Evolutionary conservation across 2,797 vertebrate genomes (phyloP).

Genomic region (Apodemus agrarius): DNA sequence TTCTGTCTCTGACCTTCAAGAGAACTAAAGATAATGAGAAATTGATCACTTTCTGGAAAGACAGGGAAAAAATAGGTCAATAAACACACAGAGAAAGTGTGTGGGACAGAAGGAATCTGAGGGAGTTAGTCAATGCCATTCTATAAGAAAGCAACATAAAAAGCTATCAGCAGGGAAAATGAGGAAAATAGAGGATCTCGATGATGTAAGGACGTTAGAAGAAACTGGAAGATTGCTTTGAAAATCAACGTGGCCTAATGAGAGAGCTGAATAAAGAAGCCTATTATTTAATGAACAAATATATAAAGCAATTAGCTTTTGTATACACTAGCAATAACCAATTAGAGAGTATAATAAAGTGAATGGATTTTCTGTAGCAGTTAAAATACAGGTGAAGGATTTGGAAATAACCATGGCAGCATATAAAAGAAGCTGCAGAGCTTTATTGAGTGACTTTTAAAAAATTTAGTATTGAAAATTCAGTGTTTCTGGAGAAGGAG

Average conservation of each 20-base stretch:
- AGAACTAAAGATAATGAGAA: constrained; percentile 38
- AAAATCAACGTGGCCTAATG: not conserved
- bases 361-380: constrained; percentile 33
- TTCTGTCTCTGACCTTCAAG: not conserved
- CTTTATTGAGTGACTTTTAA: constrained; percentile 13
- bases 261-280: constrained; percentile 31
- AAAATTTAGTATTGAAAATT: constrained; percentile 30
- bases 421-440: not conserved
- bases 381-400: not conserved
- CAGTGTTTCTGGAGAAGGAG: not conserved
- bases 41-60: not conserved
- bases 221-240: constrained; percentile 15
- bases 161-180: not conserved
- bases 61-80: not conserved
- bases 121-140: not conserved
- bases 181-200: not conserved
- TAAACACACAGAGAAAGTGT: not conserved
- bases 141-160: not conserved
- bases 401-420: not conserved
- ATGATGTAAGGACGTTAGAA: not conserved
- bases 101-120: not conserved
- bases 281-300: constrained; percentile 67
- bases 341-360: constrained; percentile 12
- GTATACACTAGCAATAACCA: constrained; percentile 27
- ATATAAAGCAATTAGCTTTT: constrained; percentile 47